Evolutionary conservation across 35 echinoderm and acorn worm species (phyloP).

Genomic region (Acanthaster planci): DNA sequence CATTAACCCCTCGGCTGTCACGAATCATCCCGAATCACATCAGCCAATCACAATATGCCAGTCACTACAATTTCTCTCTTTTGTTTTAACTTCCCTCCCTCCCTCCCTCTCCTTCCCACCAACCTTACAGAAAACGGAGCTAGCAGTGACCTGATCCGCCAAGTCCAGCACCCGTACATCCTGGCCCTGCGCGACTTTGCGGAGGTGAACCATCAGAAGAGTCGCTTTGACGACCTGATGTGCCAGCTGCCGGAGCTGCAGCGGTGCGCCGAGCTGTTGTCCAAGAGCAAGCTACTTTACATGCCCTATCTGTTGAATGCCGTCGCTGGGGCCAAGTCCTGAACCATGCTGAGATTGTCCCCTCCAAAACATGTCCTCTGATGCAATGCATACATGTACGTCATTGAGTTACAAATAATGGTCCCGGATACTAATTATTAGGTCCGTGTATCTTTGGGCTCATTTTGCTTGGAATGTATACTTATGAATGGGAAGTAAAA

Average conservation of each 20-base stretch:
- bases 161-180: conserved; percentile 80
- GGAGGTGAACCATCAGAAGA: conserved; percentile 69
- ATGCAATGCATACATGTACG: not conserved
- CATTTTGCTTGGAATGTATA: too few relatives aligned
- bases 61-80: too few relatives aligned
- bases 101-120: not conserved
- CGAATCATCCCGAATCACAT: too few relatives aligned
- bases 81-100: not conserved
- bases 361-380: not conserved
- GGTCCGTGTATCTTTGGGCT: too few relatives aligned
- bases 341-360: not conserved
- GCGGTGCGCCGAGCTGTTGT: conserved; percentile 65
- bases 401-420: not conserved
- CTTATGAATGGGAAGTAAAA: too few relatives aligned
- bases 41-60: too few relatives aligned
- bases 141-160: conserved; percentile 54
- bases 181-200: conserved; percentile 86
- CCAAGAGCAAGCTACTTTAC: conserved; percentile 91
- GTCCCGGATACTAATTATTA: not conserved
- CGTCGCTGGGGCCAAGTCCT: conserved; percentile 62
- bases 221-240: conserved; percentile 82
- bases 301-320: conserved; percentile 98
- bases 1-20: too few relatives aligned
- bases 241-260: conserved; percentile 75
- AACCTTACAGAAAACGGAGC: conserved; percentile 46